Conservation (phyloP, 2,888 invertebrate genomes). For the Cataglyphis livida region DNA sequence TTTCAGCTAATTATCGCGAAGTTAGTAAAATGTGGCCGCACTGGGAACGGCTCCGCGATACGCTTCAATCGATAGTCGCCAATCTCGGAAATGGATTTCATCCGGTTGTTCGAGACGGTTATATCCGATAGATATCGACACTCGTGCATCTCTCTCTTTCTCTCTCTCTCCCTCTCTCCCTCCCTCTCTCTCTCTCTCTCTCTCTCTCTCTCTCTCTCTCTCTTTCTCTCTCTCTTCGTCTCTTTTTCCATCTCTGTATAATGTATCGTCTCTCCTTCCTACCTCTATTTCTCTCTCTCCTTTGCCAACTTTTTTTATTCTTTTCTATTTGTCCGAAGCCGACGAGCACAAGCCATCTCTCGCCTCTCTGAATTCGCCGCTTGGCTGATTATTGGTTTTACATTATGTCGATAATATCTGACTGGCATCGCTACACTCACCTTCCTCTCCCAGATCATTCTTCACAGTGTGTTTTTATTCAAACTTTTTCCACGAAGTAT, state of each 20-base stretch:
- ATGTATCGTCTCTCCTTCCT: not conserved
- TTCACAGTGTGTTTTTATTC: not conserved
- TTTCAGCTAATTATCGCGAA: conserved; percentile 52
- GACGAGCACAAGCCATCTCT: conserved; percentile 7
- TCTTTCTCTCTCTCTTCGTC: not conserved
- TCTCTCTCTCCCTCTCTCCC: not conserved
- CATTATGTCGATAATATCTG: conserved; percentile 28
- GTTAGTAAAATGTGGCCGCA: conserved; percentile 36
- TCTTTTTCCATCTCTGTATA: not conserved
- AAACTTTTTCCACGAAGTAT: not conserved
- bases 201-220: not conserved
- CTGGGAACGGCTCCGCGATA: not conserved
- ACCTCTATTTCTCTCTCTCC: not conserved
- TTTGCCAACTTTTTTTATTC: conserved; percentile 19
- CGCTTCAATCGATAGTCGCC: conserved; percentile 50
- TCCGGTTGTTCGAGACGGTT: conserved; percentile 45
- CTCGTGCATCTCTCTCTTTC: not conserved
- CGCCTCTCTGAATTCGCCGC: conserved; percentile 14
- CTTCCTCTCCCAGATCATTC: not conserved
- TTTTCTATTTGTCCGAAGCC: conserved; percentile 8
- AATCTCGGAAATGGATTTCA: conserved; percentile 55
- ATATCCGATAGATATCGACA: conserved; percentile 44
- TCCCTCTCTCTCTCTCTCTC: not conserved
- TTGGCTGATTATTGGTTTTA: conserved; percentile 32
- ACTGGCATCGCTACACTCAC: not conserved